Percentiles rank a stretch among this genome's conserved stretches.
These are phyloP conservation scores for Ypsolopha sequella DNA, from an alignment of 2,888 invertebrate genomes.

Conservation along the genomic window DNA sequence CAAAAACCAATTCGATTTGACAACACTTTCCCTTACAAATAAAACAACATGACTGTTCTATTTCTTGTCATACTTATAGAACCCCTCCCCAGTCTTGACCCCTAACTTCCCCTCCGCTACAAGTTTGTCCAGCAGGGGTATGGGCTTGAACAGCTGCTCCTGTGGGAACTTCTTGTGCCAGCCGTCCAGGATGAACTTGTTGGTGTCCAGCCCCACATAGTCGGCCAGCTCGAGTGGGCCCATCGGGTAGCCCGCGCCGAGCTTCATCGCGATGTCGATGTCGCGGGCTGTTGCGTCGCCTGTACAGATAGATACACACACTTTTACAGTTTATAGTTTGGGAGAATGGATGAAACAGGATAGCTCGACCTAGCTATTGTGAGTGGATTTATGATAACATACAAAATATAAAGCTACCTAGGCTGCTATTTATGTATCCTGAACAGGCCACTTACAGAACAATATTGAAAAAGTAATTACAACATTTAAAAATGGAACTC, in stretches of 20 bases:
- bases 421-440: no score
- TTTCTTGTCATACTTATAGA: conserved; percentile 77
- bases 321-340: not conserved
- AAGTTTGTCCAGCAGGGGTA: conserved; percentile 72
- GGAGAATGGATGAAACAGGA: no score
- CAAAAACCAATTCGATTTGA: no score
- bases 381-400: no score
- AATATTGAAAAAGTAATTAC: no score
- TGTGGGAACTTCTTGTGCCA: conserved; percentile 75
- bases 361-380: no score
- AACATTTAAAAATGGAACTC: no score
- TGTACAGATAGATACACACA: conserved; percentile 19
- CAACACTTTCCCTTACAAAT: no score
- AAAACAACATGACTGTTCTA: conserved; percentile 15
- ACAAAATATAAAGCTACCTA: no score
- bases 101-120: conserved; percentile 86
- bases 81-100: conserved; percentile 85
- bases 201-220: conserved; percentile 87
- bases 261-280: conserved; percentile 91
- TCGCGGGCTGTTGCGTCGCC: conserved; percentile 80
- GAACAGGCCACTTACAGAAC: no score
- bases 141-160: conserved; percentile 53
- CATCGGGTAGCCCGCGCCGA: conserved; percentile 92
- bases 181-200: conserved; percentile 79
- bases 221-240: conserved; percentile 89